These are phyloP conservation scores for Argyra leucocephala DNA, from an alignment of 2,888 invertebrate genomes.

Conservation along the genomic window DNA sequence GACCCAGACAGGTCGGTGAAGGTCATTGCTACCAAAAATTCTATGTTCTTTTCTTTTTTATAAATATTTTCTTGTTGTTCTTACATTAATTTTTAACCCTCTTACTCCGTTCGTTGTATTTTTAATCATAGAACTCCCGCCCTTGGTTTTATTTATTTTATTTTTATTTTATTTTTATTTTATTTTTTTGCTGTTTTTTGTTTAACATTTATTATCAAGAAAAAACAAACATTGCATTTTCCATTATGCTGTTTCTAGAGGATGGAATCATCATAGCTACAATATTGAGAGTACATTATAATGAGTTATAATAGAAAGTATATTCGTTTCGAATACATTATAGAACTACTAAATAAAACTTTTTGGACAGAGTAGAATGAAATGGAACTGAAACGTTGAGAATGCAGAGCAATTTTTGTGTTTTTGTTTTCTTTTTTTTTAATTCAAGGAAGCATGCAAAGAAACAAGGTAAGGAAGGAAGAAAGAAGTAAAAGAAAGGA, in stretches of 20 bases:
- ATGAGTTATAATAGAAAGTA: background rate
- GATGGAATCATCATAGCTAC: background rate
- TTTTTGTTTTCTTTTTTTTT: too few species aligned
- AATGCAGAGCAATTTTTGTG: background rate
- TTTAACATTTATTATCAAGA: background rate
- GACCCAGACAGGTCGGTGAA: conserved; percentile 43
- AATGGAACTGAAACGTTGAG: too few species aligned
- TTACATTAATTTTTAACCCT: background rate
- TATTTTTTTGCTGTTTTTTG: too few species aligned
- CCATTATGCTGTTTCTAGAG: background rate
- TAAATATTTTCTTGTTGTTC: background rate
- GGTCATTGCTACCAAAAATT: conserved; percentile 45
- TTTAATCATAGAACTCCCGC: background rate
- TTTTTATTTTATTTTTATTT: background rate
- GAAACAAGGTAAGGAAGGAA: background rate
- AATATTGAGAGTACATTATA: background rate
- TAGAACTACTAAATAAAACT: too few species aligned
- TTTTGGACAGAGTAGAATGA: too few species aligned
- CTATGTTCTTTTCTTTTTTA: background rate
- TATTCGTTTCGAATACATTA: background rate
- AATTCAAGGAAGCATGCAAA: background rate
- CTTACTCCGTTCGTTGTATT: background rate
- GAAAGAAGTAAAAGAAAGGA: background rate
- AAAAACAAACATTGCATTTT: conserved; percentile 2
- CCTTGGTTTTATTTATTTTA: background rate